Conservation (phyloP, 1,140 invertebrate genomes). For the Microplitis mediator region DNA sequence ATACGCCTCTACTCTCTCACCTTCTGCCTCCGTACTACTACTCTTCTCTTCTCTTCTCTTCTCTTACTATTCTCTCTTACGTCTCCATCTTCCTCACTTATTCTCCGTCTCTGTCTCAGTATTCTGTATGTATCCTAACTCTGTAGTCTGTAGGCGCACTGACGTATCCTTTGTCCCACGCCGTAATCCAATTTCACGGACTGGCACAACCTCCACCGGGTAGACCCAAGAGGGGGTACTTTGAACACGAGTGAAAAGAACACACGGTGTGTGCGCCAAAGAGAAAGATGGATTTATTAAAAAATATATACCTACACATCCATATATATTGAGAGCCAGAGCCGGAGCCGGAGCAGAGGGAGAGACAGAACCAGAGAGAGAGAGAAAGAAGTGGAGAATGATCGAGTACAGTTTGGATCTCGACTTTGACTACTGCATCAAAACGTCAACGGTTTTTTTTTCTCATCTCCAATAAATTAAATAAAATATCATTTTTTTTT, state of each 20-base stretch:
- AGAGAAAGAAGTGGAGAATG: neutral
- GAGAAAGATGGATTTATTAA: too few relatives aligned
- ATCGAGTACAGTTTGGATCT: neutral
- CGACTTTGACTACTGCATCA: neutral
- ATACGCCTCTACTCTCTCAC: neutral
- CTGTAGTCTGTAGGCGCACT: conserved; percentile 28
- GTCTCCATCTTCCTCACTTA: neutral
- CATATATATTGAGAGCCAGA: neutral
- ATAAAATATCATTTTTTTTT: neutral
- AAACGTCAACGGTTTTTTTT: neutral
- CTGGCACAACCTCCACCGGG: neutral
- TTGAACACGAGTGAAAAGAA: neutral
- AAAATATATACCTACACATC: too few relatives aligned
- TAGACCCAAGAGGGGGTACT: neutral
- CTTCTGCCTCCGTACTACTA: neutral
- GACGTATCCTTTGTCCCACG: conserved; percentile 48
- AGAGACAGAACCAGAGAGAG: neutral
- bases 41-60: neutral
- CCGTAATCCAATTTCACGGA: conserved; percentile 38
- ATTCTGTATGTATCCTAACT: conserved; percentile 19
- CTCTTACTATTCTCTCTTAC: neutral
- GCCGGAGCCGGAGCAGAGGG: neutral
- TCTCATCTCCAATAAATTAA: neutral
- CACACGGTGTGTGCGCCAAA: too few relatives aligned
- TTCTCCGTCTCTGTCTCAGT: neutral